phyloP scores from a whole-genome alignment of 2,113 vertebrate species.

The Sminthopsis crassicaudata region DNA sequence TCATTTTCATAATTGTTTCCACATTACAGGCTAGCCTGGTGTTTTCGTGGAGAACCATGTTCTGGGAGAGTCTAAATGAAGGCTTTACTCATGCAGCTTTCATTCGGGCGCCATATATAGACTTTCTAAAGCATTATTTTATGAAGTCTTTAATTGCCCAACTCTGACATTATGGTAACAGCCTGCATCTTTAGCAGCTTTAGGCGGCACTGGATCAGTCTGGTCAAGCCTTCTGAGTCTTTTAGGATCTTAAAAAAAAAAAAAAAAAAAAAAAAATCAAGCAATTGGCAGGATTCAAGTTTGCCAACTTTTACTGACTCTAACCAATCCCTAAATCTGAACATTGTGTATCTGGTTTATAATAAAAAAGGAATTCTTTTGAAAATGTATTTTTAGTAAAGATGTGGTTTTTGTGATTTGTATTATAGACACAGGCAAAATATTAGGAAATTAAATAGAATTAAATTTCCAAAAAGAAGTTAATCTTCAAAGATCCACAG shows the following conservation, averaged over 20 bases:
- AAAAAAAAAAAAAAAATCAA: conserved; percentile 42
- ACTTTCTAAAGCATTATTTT: conserved; percentile 85
- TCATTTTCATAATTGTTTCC: conserved; percentile 84
- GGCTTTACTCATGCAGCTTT: conserved; percentile 84
- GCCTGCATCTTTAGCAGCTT: conserved; percentile 72
- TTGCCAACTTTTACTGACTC: not conserved
- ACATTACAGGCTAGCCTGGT: conserved; percentile 80
- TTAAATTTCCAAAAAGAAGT: not conserved
- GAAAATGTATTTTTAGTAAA: conserved; percentile 45
- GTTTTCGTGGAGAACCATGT: conserved; percentile 79
- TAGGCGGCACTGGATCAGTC: conserved; percentile 58
- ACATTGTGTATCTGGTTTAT: not conserved
- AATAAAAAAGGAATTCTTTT: conserved; percentile 11
- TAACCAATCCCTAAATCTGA: conserved; percentile 26
- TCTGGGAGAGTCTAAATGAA: conserved; percentile 85
- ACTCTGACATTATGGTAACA: conserved; percentile 83
- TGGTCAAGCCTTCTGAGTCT: conserved; percentile 55
- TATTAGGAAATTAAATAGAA: conserved; percentile 6
- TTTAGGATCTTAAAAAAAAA: conserved; percentile 24
- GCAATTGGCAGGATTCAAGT: conserved; percentile 12
- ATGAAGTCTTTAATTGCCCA: conserved; percentile 86
- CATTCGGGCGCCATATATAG: conserved; percentile 87
- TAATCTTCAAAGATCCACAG: not conserved
- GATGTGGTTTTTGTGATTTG: not conserved
- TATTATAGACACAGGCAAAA: conserved; percentile 1